phyloP scores from a whole-genome alignment of 2,888 invertebrate genomes.

The Nematopogon swammerdamellus region DNA sequence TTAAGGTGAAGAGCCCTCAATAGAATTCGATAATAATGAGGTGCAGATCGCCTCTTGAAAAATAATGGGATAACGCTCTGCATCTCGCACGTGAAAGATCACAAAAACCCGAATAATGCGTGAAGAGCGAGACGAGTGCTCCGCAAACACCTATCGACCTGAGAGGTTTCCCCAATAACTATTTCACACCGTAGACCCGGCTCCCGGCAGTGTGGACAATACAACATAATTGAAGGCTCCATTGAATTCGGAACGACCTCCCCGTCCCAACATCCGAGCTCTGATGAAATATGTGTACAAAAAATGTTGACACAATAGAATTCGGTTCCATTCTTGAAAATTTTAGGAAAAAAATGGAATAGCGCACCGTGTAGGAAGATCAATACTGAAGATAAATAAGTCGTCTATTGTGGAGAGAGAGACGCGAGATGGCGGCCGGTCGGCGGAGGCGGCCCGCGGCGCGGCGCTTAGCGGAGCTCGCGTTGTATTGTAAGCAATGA shows the following conservation, averaged over 20 bases:
- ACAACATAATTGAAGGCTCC: constrained; percentile 31
- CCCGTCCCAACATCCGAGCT: constrained; percentile 24
- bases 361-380: constrained; percentile 32
- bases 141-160: constrained; percentile 18
- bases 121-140: constrained; percentile 14
- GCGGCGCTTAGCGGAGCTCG: too few species aligned
- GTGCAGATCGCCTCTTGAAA: neutral
- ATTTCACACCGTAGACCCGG: neutral
- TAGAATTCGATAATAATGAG: neutral
- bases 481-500: too few species aligned
- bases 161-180: constrained; percentile 1
- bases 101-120: constrained; percentile 2
- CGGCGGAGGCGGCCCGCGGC: neutral
- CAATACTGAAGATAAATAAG: constrained; percentile 42
- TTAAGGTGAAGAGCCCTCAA: neutral
- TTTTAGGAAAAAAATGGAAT: constrained; percentile 20
- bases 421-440: constrained; percentile 14
- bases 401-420: constrained; percentile 30
- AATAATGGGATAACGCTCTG: neutral
- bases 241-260: constrained; percentile 26
- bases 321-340: constrained; percentile 30
- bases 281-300: constrained; percentile 40
- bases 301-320: constrained; percentile 36
- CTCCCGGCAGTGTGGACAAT: constrained; percentile 18
- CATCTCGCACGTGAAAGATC: neutral